Percentiles rank a stretch among this genome's conserved stretches.
These are phyloP conservation scores for Steromphala cineraria DNA, from an alignment of 2,888 invertebrate genomes.

Conservation along the genomic window DNA sequence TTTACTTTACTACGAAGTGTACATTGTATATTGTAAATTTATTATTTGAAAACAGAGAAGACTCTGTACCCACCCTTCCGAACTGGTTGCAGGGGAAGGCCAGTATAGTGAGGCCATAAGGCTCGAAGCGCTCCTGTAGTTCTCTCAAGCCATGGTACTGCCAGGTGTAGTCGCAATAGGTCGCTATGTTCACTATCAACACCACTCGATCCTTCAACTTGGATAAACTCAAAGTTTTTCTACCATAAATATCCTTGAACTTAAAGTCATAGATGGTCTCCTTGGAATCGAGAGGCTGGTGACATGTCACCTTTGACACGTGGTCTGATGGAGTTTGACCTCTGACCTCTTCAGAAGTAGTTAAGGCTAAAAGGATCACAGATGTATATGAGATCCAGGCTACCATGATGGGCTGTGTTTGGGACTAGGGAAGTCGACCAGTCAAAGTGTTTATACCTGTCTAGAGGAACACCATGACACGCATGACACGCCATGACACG, in stretches of 20 bases:
- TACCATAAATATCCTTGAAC: neutral
- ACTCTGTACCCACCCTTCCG: slow-evolving; percentile 51
- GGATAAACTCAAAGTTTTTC: neutral
- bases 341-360: too few relatives aligned
- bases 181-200: slow-evolving; percentile 75
- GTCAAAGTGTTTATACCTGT: too few relatives aligned
- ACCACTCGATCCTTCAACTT: slow-evolving; percentile 41
- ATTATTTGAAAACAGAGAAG: neutral
- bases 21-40: neutral
- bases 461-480: too few relatives aligned
- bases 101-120: slow-evolving; percentile 66
- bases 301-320: neutral
- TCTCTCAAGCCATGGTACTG: slow-evolving; percentile 75
- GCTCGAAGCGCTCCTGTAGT: slow-evolving; percentile 69
- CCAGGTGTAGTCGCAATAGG: slow-evolving; percentile 75
- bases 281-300: neutral
- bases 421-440: too few relatives aligned
- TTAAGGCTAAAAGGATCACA: too few relatives aligned
- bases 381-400: too few relatives aligned
- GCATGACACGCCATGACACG: too few relatives aligned
- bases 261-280: slow-evolving; percentile 6
- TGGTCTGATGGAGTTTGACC: neutral
- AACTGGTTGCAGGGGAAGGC: slow-evolving; percentile 76
- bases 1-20: too few relatives aligned
- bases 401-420: too few relatives aligned